Evolutionary conservation across 2,888 invertebrate species (phyloP).

Genomic region (Embidobia sp.): DNA sequence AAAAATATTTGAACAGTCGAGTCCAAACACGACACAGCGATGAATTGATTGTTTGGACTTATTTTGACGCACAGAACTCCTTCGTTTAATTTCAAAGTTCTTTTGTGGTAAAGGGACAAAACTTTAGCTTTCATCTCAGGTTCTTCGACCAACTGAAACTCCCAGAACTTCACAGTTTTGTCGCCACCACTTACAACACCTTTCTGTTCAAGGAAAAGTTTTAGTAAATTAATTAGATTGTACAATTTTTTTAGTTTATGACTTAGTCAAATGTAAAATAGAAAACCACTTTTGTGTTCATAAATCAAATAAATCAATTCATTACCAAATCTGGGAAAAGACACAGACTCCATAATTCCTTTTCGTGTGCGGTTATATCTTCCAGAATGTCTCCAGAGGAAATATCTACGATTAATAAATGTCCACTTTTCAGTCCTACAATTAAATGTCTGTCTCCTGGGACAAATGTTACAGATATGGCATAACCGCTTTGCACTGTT

Average conservation of each 20-base stretch:
- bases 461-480: conserved; percentile 89
- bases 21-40: conserved; percentile 95
- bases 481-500: conserved; percentile 86
- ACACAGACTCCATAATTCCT: conserved; percentile 90
- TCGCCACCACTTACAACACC: conserved; percentile 95
- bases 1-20: conserved; percentile 98
- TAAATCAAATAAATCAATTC: background rate
- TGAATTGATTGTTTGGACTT: conserved; percentile 92
- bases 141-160: conserved; percentile 91
- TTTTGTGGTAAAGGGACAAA: conserved; percentile 89
- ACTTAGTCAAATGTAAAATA: background rate
- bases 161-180: conserved; percentile 96
- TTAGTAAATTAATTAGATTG: background rate
- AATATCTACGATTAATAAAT: conserved; percentile 91
- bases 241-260: too few relatives aligned
- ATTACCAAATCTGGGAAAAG: conserved; percentile 90
- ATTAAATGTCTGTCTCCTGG: conserved; percentile 95
- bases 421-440: conserved; percentile 92
- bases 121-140: conserved; percentile 86
- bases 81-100: conserved; percentile 94
- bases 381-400: conserved; percentile 91
- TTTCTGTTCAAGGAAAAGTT: conserved; percentile 82
- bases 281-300: background rate
- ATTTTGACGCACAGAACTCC: conserved; percentile 91
- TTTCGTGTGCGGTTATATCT: conserved; percentile 90